phyloP scores from a whole-genome alignment of 2,888 invertebrate genomes.

The Belgica antarctica region DNA sequence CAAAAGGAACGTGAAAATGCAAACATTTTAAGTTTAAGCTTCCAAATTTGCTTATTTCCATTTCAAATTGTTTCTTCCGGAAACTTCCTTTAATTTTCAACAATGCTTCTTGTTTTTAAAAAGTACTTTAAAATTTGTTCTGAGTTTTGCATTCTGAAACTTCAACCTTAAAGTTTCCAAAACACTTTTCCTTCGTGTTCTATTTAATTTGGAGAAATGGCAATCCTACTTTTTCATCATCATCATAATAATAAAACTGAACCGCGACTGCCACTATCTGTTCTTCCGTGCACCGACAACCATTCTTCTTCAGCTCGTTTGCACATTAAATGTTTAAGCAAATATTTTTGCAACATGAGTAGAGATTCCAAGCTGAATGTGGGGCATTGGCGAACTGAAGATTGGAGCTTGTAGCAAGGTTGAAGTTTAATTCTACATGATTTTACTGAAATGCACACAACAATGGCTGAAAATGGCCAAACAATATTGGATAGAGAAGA shows the following conservation, averaged over 20 bases:
- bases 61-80: too few species aligned
- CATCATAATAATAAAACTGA: slow-evolving; percentile 24
- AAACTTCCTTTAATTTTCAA: too few species aligned
- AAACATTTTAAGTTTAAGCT: too few species aligned
- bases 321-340: slow-evolving; percentile 1
- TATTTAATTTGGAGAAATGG: slow-evolving; percentile 7
- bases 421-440: slow-evolving; percentile 14
- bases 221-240: slow-evolving; percentile 24
- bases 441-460: slow-evolving; percentile 13
- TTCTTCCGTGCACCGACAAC: neutral
- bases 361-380: neutral
- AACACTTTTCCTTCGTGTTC: neutral
- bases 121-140: too few species aligned
- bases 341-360: neutral
- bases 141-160: too few species aligned
- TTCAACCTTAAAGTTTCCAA: too few species aligned
- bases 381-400: neutral
- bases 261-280: neutral
- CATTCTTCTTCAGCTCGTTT: neutral
- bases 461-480: slow-evolving; percentile 15
- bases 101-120: too few species aligned
- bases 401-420: neutral
- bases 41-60: too few species aligned
- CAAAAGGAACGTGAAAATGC: too few species aligned
- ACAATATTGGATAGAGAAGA: slow-evolving; percentile 1